These are phyloP conservation scores for Drosophila bunnanda DNA, from an alignment of 2,888 invertebrate genomes.

Conservation along the genomic window DNA sequence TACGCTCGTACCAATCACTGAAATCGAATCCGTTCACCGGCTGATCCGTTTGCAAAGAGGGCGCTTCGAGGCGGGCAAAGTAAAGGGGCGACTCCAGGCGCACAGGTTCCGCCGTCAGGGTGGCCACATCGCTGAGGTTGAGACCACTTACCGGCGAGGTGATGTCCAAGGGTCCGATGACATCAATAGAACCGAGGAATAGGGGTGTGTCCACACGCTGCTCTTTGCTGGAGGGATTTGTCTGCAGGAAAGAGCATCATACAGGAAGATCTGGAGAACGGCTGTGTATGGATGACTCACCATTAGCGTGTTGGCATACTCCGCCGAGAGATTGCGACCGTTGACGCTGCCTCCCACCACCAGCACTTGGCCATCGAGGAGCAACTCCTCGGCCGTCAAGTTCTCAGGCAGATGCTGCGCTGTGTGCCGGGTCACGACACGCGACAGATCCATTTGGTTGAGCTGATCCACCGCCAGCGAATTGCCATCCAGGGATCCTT, in stretches of 20 bases:
- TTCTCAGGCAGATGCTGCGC: slow-evolving; percentile 84
- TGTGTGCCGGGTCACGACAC: slow-evolving; percentile 85
- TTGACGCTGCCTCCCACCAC: slow-evolving; percentile 83
- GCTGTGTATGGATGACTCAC: slow-evolving; percentile 78
- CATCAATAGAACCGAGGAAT: slow-evolving; percentile 82
- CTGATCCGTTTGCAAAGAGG: slow-evolving; percentile 70
- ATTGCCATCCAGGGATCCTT: slow-evolving; percentile 84
- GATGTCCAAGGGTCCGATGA: slow-evolving; percentile 79
- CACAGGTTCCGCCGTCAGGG: slow-evolving; percentile 73
- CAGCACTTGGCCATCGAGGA: slow-evolving; percentile 72
- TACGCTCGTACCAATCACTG: slow-evolving; percentile 84
- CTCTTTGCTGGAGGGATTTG: slow-evolving; percentile 38
- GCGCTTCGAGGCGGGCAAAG: slow-evolving; percentile 70
- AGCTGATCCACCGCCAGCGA: slow-evolving; percentile 84
- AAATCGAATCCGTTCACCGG: slow-evolving; percentile 84
- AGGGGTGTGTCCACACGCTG: slow-evolving; percentile 85
- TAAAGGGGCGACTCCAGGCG: slow-evolving; percentile 77
- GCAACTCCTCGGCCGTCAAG: slow-evolving; percentile 83
- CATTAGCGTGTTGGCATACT: slow-evolving; percentile 86
- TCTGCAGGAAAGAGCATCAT: slow-evolving; percentile 54
- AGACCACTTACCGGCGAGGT: slow-evolving; percentile 83
- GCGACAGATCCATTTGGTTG: slow-evolving; percentile 85
- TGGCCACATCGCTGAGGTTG: slow-evolving; percentile 83
- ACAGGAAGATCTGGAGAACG: too few species aligned
- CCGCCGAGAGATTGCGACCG: slow-evolving; percentile 83